A percentile compares a stretch with the other conserved stretches of the same genome.
These are phyloP conservation scores for Caenorhabditis drosophilae DNA, from an alignment of 2,888 invertebrate genomes.

Conservation along the genomic window DNA sequence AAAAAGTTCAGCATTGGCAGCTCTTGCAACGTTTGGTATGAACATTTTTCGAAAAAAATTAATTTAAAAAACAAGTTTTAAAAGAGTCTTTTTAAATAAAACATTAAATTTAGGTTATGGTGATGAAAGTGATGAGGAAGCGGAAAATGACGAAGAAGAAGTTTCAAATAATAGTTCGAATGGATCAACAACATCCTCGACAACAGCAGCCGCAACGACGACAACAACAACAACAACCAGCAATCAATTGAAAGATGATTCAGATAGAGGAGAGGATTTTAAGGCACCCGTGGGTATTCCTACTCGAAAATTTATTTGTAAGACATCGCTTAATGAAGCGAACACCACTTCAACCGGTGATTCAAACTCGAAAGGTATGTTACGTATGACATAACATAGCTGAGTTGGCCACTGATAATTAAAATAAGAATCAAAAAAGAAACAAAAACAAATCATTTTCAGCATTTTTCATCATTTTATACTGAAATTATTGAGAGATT, in stretches of 20 bases:
- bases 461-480: too few relatives aligned
- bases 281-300: conserved; percentile 50
- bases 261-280: conserved; percentile 8
- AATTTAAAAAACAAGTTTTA: not conserved
- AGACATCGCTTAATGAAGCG: conserved; percentile 14
- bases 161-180: not conserved
- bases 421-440: too few relatives aligned
- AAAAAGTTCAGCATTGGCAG: conserved; percentile 52
- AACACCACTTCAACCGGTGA: conserved; percentile 7
- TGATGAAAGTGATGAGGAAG: conserved; percentile 14
- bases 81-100: too few relatives aligned
- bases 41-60: not conserved
- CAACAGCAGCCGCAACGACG: not conserved
- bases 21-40: conserved; percentile 49
- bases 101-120: conserved; percentile 26
- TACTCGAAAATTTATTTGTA: conserved; percentile 44
- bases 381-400: too few relatives aligned
- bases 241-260: not conserved
- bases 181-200: not conserved
- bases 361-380: conserved; percentile 18
- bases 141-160: conserved; percentile 1
- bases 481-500: too few relatives aligned
- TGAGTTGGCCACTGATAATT: too few relatives aligned
- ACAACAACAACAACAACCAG: not conserved
- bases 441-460: too few relatives aligned